These are phyloP conservation scores for Paramuricea clavata DNA, from an alignment of 92 coral and sea anemone species.

Conservation along the genomic window DNA sequence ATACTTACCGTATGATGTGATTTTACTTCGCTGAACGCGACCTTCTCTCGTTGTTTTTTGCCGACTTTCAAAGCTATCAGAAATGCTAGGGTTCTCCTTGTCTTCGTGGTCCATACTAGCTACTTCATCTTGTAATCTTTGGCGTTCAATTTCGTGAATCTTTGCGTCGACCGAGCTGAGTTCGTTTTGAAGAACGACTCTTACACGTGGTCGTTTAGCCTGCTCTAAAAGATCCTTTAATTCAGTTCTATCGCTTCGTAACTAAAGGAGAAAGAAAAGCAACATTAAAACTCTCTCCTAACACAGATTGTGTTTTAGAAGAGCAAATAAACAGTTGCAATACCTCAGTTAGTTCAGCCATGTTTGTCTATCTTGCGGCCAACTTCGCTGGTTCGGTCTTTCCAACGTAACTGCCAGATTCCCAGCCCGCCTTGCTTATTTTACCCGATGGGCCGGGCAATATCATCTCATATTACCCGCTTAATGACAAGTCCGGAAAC, in stretches of 20 bases:
- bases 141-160: slow-evolving; percentile 31
- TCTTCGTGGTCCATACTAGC: neutral
- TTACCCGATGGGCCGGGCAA: slow-evolving; percentile 47
- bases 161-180: slow-evolving; percentile 32
- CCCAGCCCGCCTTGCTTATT: slow-evolving; percentile 23
- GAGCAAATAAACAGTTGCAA: neutral
- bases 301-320: neutral
- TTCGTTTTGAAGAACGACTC: slow-evolving; percentile 37
- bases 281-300: neutral
- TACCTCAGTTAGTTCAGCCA: slow-evolving; percentile 42
- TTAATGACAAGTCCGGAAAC: slow-evolving; percentile 44
- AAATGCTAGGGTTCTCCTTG: slow-evolving; percentile 5
- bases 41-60: neutral
- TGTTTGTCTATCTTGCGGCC: neutral
- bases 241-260: slow-evolving; percentile 35
- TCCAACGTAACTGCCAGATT: slow-evolving; percentile 10
- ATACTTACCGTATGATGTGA: slow-evolving; percentile 41
- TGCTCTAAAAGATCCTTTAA: slow-evolving; percentile 28
- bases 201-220: slow-evolving; percentile 50
- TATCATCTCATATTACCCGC: slow-evolving; percentile 52
- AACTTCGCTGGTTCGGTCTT: neutral
- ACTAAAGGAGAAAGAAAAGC: slow-evolving; percentile 1
- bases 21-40: slow-evolving; percentile 41
- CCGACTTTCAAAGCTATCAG: neutral
- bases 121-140: slow-evolving; percentile 17